phyloP scores from a whole-genome alignment of 1,140 invertebrate species.

The Apis cerana region DNA sequence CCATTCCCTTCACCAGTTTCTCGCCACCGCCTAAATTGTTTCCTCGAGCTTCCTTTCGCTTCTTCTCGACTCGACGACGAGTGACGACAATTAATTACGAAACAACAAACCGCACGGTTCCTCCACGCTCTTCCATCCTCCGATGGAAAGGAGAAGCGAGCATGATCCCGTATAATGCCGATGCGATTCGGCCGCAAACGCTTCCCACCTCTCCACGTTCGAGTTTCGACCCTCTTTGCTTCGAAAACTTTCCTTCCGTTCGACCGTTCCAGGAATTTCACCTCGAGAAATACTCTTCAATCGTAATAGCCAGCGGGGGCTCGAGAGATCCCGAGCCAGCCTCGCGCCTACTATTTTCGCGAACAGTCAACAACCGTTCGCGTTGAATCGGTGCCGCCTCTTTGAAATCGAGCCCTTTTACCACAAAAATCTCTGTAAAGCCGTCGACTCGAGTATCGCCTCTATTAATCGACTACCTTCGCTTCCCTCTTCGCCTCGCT shows the following conservation, averaged over 20 bases:
- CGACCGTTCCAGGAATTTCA: not conserved
- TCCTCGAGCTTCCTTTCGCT: conserved; percentile 1
- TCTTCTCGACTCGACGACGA: not conserved
- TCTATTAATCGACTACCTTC: conserved; percentile 48
- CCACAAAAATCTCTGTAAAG: conserved; percentile 44
- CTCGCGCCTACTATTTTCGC: conserved; percentile 21
- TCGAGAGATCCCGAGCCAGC: conserved; percentile 19
- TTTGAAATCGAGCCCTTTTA: conserved; percentile 46
- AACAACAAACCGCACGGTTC: not conserved
- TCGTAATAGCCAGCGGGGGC: conserved; percentile 31
- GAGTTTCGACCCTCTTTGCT: not conserved
- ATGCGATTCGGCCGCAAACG: not conserved
- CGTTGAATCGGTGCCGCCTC: not conserved
- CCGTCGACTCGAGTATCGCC: conserved; percentile 18
- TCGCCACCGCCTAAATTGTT: conserved; percentile 19
- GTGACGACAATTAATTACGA: conserved; percentile 30
- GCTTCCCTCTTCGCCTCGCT: conserved; percentile 39
- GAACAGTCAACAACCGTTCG: conserved; percentile 41
- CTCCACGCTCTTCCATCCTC: no score
- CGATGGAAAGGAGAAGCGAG: not conserved
- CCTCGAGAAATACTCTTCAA: conserved; percentile 21
- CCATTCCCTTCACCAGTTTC: not conserved
- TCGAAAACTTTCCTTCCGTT: conserved; percentile 14
- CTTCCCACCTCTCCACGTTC: not conserved
- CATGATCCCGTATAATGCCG: not conserved